Percentiles rank a stretch among this genome's conserved stretches.
These are phyloP conservation scores for Menura novaehollandiae DNA, from an alignment of 2,113 vertebrate genomes.

Conservation along the genomic window DNA sequence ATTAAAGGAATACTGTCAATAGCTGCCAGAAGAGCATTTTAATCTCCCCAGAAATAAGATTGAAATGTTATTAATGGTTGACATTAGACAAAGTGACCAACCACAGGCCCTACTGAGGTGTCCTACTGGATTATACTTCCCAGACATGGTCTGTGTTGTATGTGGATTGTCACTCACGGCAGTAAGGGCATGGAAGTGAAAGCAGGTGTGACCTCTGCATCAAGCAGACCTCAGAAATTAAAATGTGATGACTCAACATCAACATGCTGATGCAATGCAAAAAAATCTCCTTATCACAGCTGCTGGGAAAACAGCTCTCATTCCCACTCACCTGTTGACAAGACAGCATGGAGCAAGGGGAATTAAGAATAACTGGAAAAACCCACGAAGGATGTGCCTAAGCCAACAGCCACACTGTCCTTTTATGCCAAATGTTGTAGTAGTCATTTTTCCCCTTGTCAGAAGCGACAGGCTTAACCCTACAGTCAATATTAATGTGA, in stretches of 20 bases:
- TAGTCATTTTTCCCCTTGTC: not conserved
- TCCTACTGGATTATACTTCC: not conserved
- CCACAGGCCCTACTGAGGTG: not conserved
- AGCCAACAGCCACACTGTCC: not conserved
- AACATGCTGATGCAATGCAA: not conserved
- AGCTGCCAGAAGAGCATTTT: not conserved
- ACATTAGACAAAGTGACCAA: not conserved
- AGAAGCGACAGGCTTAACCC: conserved; percentile 1
- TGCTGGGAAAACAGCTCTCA: not conserved
- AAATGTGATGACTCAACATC: not conserved
- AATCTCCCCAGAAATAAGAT: not conserved
- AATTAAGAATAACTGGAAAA: not conserved
- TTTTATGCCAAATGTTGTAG: not conserved
- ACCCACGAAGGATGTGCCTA: not conserved
- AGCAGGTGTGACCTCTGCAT: not conserved
- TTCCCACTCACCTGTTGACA: not conserved
- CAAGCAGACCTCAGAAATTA: not conserved
- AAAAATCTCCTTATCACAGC: not conserved
- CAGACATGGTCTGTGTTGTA: not conserved
- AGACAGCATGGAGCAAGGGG: not conserved
- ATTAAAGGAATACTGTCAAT: not conserved
- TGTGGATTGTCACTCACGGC: not conserved
- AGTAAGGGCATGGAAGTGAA: not conserved
- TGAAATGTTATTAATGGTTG: not conserved
- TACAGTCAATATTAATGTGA: not conserved